Base-by-base conservation (phyloP, 2,113 vertebrate genomes). In the Psilopsiagon aurifrons region DNA sequence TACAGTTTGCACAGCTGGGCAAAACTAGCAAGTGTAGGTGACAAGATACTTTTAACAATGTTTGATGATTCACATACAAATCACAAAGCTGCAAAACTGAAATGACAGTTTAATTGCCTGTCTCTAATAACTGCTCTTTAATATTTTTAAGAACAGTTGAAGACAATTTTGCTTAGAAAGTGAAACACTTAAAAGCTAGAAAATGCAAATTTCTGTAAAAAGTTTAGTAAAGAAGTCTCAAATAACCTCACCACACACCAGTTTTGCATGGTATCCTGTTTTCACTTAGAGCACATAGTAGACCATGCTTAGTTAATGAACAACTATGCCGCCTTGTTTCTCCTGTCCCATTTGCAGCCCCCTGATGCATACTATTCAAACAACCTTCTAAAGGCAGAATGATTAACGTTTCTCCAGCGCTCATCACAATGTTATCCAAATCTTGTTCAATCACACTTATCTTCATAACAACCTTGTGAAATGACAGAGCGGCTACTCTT, bases 361-460 rank as follows among this genome's bases (percentile, higher is more conserved):
- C 74, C 43, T 91, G 79, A 91, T 11, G 14, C 64, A 87, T 57
- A 57, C 83, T 92, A 68, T 64, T 91, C 69, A 94, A 95, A 73
- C 55, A 91, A 55, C 33, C 33, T 67, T 84, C 20, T 73, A 71
- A 95, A 84, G 94, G 86, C 62, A 67, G 86, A 90, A 84, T 89
- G 80, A 95, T 88, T 82, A 86, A 94, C 88, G 20, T 78, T 95
- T 78, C 92, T 95, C 60, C 77, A 60, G 66, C 63, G 86, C 47
- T 92, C 35, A 43, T 91, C 51, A 68, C 60, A 33, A 81, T 0
- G 1, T 86, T 89, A 95, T 63, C 81, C 80, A 91, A 94, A 95
- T 81, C 88, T 94, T 91, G 37, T 94, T 94, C 92, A 88, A 91
- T 96, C 80, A 92, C 73, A 88, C 83, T 94, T 83, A 88, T 81